phyloP scores from a whole-genome alignment of 1,140 invertebrate genomes.

The Hirudo medicinalis region DNA sequence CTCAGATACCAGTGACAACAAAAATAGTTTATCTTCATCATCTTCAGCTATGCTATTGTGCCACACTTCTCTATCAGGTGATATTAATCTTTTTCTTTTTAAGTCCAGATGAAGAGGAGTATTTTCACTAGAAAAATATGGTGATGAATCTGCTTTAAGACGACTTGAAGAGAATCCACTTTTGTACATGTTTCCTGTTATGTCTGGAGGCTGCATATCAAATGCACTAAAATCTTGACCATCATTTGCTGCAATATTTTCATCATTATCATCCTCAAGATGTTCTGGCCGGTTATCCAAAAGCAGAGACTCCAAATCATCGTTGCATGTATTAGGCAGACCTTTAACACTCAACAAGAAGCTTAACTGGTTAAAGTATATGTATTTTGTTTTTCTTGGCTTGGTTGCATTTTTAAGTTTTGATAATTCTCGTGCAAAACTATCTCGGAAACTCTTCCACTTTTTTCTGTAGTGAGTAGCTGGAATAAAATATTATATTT shows the following conservation, averaged over 20 bases:
- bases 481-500: slow-evolving; percentile 2
- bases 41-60: background rate
- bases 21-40: slow-evolving; percentile 12
- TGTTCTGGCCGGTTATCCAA: background rate
- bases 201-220: slow-evolving; percentile 3
- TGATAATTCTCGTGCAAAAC: background rate
- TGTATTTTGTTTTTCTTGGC: slow-evolving; percentile 4
- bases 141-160: background rate
- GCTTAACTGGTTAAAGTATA: slow-evolving; percentile 6
- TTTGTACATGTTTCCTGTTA: background rate
- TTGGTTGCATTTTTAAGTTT: slow-evolving; percentile 10
- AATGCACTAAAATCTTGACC: background rate
- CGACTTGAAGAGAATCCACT: background rate
- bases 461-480: slow-evolving; percentile 12
- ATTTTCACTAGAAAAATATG: no score
- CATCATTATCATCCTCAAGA: slow-evolving; percentile 5
- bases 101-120: no score
- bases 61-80: no score
- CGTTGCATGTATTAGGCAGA: background rate
- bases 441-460: slow-evolving; percentile 11
- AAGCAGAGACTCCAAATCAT: slow-evolving; percentile 1
- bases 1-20: background rate
- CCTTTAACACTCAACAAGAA: slow-evolving; percentile 9
- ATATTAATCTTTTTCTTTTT: no score
- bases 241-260: slow-evolving; percentile 2